Base-by-base conservation (phyloP, 2,797 vertebrate species). In the Coilia nasus region DNA sequence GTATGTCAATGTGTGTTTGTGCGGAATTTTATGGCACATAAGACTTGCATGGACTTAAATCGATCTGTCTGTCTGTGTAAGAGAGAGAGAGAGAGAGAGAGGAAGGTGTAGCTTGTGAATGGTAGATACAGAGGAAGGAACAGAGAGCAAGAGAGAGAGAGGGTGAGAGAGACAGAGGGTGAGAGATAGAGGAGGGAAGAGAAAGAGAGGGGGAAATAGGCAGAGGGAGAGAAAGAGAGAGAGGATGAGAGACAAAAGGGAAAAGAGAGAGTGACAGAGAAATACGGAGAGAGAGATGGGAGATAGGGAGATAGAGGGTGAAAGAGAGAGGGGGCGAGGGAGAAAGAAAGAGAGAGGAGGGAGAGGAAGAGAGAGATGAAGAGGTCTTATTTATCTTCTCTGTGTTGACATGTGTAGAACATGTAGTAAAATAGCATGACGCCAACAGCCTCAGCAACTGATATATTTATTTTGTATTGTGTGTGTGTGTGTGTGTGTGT, bases 71-170 rank as follows among this genome's bases (percentile, higher is more conserved):
- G 14, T 31, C 64, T 31, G 64, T 67, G 12, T 83, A 83, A 87
- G 35, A 41, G 35, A 88, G 82, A 86, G 85, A 87, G 4, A 1
- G 25, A 67, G 62, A 67, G 25, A 67, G 2, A 59, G 57, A 11
- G 19, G 17, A 67, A 25, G 25, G 10, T 59, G 57, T 59, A 59
- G 19, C 57, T 59, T 19, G 57, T 59, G 57, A 21, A 4, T 59
- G 50, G 50, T 54, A 54, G 7, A 54, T 54, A 14, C 50, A 12
- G 25, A 15, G 64, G 12, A 14, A 28, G 23, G 25, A 14, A 67
- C 19, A 28, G 82, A 78, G 41, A 57, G 28, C 86, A 67, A 82
- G 23, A 41, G 75, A 57, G 47, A 19, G 11, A 25, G 44, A 15
- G 60, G 81, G 23, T 28, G 75, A 57, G 47, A 19, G 11, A 25